Conservation (phyloP, 2,888 invertebrate species). For the Sphecodes monilicornis region DNA sequence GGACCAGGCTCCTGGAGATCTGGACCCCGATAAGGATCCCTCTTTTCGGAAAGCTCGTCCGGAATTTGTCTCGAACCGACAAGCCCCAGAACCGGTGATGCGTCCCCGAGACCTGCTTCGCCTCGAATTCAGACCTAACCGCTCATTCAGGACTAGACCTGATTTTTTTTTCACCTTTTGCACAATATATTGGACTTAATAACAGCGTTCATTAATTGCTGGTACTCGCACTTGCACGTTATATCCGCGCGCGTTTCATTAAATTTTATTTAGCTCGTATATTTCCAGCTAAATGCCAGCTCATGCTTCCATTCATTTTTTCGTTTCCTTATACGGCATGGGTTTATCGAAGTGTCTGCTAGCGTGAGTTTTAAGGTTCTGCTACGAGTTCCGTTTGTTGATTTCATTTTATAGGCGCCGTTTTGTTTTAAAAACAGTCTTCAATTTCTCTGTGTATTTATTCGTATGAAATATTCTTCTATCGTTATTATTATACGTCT, state of each 20-base stretch:
- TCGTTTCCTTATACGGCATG: neutral
- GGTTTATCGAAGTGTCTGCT: neutral
- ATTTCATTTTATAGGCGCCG: neutral
- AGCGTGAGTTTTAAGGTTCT: neutral
- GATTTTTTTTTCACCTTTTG: neutral
- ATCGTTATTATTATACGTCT: neutral
- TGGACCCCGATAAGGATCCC: constrained; percentile 72
- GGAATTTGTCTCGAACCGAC: constrained; percentile 66
- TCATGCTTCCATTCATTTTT: neutral
- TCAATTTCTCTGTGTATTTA: neutral
- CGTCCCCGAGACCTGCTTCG: neutral
- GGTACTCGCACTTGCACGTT: neutral
- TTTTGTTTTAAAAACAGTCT: no score
- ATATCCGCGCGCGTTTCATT: neutral
- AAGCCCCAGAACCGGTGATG: constrained; percentile 1
- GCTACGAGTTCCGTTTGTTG: neutral
- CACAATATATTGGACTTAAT: neutral
- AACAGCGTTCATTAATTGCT: constrained; percentile 4
- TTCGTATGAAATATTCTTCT: neutral
- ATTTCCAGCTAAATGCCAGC: no score
- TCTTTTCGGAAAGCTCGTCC: constrained; percentile 60
- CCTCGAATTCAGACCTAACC: neutral
- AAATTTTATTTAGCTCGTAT: neutral
- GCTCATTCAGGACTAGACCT: neutral
- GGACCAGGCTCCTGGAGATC: constrained; percentile 65